Conservation (phyloP, 1,140 invertebrate species). For the Panagrolaimus sp. region DNA sequence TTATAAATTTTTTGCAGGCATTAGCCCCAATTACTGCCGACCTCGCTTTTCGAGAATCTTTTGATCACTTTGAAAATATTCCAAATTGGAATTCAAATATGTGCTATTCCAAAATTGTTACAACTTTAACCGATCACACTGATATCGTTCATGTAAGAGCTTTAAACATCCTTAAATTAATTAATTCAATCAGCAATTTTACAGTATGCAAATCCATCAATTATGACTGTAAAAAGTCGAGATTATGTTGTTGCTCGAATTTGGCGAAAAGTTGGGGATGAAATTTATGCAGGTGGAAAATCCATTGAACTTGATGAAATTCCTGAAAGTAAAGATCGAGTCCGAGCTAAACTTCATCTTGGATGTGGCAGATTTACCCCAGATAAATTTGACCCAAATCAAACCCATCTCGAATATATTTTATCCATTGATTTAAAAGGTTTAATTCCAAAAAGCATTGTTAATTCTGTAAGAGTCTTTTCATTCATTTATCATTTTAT, state of each 20-base stretch:
- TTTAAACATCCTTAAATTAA: background rate
- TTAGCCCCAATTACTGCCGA: background rate
- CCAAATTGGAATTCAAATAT: slow-evolving; percentile 2
- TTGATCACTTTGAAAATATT: background rate
- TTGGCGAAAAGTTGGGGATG: slow-evolving; percentile 17
- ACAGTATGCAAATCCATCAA: background rate
- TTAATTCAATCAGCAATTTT: background rate
- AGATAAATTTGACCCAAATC: background rate
- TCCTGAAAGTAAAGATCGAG: background rate
- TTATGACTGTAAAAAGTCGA: background rate
- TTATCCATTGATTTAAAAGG: slow-evolving; percentile 15
- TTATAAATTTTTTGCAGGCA: background rate
- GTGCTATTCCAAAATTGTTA: background rate
- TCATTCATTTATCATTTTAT: too few relatives aligned
- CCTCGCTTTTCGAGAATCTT: background rate
- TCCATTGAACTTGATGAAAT: background rate
- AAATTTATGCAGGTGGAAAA: background rate
- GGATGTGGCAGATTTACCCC: slow-evolving; percentile 3
- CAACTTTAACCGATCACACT: background rate
- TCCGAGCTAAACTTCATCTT: slow-evolving; percentile 7
- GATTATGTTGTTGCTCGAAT: slow-evolving; percentile 14
- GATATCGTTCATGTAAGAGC: slow-evolving; percentile 10
- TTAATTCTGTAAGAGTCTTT: background rate
- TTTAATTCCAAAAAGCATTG: slow-evolving; percentile 15
- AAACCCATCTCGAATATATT: slow-evolving; percentile 11